Evolutionary conservation across 2,113 vertebrate genomes (phyloP).

Genomic region (Cettia cetti): DNA sequence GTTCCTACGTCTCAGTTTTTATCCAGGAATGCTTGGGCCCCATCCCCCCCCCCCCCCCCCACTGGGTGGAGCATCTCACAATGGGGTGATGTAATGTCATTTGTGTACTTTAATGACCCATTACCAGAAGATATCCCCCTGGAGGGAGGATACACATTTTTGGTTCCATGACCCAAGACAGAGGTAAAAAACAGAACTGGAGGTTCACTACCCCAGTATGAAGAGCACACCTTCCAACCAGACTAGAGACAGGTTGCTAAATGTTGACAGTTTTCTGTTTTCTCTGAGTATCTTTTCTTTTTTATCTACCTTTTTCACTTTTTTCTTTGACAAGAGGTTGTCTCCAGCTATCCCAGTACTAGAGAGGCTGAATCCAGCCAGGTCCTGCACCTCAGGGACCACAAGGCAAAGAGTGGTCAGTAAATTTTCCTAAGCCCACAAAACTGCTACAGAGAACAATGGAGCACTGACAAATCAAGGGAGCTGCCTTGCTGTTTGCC

Average conservation of each 20-base stretch:
- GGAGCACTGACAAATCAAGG: accelerated
- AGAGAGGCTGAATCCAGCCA: background rate
- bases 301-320: background rate
- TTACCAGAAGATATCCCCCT: no score
- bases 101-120: no score
- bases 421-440: background rate
- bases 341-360: background rate
- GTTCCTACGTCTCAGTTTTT: no score
- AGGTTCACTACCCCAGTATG: accelerated
- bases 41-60: no score
- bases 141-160: no score
- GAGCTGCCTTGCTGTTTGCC: background rate
- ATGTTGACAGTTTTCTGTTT: background rate
- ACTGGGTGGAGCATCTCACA: no score
- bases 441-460: background rate
- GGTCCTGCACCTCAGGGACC: background rate
- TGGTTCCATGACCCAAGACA: no score
- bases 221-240: background rate
- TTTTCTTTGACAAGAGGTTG: background rate
- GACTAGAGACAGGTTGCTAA: background rate
- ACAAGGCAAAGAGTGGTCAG: accelerated
- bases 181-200: background rate
- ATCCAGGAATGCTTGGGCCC: no score
- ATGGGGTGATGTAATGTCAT: no score
- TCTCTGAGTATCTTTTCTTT: background rate